A percentile compares a stretch with the other conserved stretches of the same genome.
These are phyloP conservation scores for Drosophila erecta DNA, from an alignment of 1,140 invertebrate species.

Conservation along the genomic window DNA sequence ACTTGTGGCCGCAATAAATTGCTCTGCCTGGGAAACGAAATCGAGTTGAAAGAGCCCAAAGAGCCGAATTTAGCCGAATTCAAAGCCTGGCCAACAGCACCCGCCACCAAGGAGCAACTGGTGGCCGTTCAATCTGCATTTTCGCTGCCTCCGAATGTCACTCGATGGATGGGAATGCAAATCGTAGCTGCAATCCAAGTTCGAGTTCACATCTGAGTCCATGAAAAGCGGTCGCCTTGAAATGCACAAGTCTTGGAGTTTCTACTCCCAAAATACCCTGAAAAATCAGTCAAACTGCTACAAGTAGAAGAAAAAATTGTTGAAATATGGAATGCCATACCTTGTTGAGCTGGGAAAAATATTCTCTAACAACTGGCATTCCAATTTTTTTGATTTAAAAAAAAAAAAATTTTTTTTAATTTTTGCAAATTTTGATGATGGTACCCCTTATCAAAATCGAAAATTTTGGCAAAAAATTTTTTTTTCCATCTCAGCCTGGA, in stretches of 20 bases:
- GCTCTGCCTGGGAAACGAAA: constrained; percentile 56
- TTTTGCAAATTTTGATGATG: no score
- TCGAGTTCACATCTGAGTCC: constrained; percentile 39
- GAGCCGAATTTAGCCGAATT: constrained; percentile 15
- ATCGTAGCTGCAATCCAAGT: constrained; percentile 43
- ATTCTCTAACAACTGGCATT: neutral
- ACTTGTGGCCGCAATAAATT: constrained; percentile 59
- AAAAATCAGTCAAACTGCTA: neutral
- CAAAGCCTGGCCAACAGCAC: constrained; percentile 27
- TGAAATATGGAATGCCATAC: neutral
- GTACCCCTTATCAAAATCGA: no score
- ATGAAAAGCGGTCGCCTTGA: constrained; percentile 27
- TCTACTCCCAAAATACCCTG: neutral
- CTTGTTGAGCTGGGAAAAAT: neutral
- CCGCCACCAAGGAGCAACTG: constrained; percentile 28
- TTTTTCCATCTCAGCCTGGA: no score
- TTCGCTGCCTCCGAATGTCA: constrained; percentile 22
- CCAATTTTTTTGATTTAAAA: neutral
- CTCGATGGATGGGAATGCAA: constrained; percentile 51
- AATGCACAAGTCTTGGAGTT: neutral
- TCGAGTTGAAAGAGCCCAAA: constrained; percentile 28
- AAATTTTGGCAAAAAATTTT: no score
- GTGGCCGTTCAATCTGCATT: constrained; percentile 18
- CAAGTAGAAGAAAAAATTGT: neutral
- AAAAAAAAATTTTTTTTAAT: neutral